Evolutionary conservation across 2,888 invertebrate species (phyloP).

Genomic region (Auanema sp.): DNA sequence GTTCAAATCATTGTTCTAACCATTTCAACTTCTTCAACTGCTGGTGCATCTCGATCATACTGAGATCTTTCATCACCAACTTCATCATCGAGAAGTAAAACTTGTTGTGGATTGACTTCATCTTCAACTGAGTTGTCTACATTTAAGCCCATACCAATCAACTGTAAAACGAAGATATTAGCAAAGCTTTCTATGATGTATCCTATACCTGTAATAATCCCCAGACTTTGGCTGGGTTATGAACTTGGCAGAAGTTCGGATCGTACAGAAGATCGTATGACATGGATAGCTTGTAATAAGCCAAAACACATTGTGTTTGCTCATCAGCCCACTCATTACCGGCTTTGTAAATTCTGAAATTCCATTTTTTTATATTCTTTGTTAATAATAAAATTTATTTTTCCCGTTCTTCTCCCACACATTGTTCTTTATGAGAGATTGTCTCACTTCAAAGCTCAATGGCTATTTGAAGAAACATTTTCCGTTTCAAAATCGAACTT

Average conservation of each 20-base stretch:
- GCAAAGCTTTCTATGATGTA: not conserved
- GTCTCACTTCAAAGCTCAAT: too few relatives aligned
- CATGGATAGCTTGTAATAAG: slow-evolving; percentile 61
- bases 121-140: slow-evolving; percentile 5
- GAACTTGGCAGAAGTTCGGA: slow-evolving; percentile 60
- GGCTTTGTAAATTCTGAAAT: slow-evolving; percentile 32
- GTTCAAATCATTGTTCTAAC: not conserved
- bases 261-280: slow-evolving; percentile 57
- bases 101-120: slow-evolving; percentile 3
- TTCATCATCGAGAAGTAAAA: slow-evolving; percentile 3
- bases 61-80: not conserved
- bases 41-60: slow-evolving; percentile 3
- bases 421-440: too few relatives aligned
- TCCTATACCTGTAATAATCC: slow-evolving; percentile 51
- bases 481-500: not conserved
- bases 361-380: too few relatives aligned
- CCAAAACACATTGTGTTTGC: slow-evolving; percentile 57
- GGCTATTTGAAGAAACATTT: not conserved
- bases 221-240: slow-evolving; percentile 58
- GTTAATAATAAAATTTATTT: too few relatives aligned
- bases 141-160: slow-evolving; percentile 38
- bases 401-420: too few relatives aligned
- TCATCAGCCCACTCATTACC: slow-evolving; percentile 57
- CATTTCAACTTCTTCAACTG: slow-evolving; percentile 8
- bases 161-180: slow-evolving; percentile 16